phyloP scores from a whole-genome alignment of 1,140 invertebrate species.

The Tribolium castaneum region DNA sequence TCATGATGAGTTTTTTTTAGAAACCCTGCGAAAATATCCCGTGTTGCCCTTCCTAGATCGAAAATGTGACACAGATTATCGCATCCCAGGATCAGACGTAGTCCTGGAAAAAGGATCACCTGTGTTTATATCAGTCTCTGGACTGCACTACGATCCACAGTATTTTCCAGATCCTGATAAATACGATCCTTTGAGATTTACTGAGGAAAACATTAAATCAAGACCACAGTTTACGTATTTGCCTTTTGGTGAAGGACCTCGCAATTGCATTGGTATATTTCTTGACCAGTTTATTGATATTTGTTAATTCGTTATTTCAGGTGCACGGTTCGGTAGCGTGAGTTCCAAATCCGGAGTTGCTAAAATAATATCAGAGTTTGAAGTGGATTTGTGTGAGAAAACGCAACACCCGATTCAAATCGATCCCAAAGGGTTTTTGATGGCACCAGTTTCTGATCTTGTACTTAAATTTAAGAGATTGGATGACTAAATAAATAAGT shows the following conservation, averaged over 20 bases:
- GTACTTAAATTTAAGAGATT: conserved; percentile 31
- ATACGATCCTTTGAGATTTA: conserved; percentile 75
- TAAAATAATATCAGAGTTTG: conserved; percentile 61
- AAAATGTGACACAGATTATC: conserved; percentile 62
- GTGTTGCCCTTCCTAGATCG: conserved; percentile 70
- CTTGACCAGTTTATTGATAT: neutral
- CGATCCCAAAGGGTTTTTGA: conserved; percentile 51
- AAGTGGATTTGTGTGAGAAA: conserved; percentile 34
- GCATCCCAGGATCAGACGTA: conserved; percentile 61
- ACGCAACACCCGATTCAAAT: conserved; percentile 35
- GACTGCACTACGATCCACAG: conserved; percentile 62
- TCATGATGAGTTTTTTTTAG: conserved; percentile 41
- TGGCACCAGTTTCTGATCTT: conserved; percentile 25
- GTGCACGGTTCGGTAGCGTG: conserved; percentile 64
- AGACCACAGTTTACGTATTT: conserved; percentile 63
- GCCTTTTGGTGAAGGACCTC: conserved; percentile 71
- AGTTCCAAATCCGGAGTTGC: conserved; percentile 64
- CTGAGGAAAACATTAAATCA: conserved; percentile 59
- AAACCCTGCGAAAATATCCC: conserved; percentile 74
- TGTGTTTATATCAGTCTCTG: conserved; percentile 63
- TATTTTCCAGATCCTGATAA: conserved; percentile 68
- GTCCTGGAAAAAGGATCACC: conserved; percentile 63
- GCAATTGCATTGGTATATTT: conserved; percentile 70
- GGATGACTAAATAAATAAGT: neutral
- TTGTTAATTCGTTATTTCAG: conserved; percentile 46